phyloP scores from a whole-genome alignment of 2,888 invertebrate species.

The Philhelius pedissequus region DNA sequence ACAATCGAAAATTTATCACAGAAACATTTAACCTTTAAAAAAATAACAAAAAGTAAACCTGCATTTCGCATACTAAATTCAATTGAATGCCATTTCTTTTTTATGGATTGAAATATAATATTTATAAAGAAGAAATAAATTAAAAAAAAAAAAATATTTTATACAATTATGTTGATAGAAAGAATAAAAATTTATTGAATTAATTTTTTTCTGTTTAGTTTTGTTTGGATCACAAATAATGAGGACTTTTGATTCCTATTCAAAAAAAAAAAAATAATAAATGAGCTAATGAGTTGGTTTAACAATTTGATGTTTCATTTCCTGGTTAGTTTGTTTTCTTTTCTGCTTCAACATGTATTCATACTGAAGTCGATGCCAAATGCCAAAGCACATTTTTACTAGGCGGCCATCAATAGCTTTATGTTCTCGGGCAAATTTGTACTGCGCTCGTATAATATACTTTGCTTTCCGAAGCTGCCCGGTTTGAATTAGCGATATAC shows the following conservation, averaged over 20 bases:
- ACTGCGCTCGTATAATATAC: conserved; percentile 82
- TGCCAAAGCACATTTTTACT: conserved; percentile 90
- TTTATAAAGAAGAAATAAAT: conserved; percentile 11
- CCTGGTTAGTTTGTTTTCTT: not conserved
- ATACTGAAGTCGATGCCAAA: conserved; percentile 88
- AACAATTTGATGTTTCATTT: not conserved
- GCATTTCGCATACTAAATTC: conserved; percentile 66
- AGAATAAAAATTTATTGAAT: conserved; percentile 61
- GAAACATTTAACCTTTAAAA: conserved; percentile 60
- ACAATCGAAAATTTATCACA: not conserved
- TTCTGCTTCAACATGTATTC: conserved; percentile 71
- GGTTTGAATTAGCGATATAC: conserved; percentile 92
- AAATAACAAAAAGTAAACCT: conserved; percentile 9
- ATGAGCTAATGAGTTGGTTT: not conserved
- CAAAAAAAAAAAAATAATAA: too few relatives aligned
- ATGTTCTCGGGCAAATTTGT: conserved; percentile 77
- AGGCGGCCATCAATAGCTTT: conserved; percentile 82
- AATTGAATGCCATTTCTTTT: conserved; percentile 65
- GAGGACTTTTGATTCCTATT: too few relatives aligned
- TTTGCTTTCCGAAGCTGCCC: conserved; percentile 84
- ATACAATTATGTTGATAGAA: conserved; percentile 63
- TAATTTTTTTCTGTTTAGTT: not conserved
- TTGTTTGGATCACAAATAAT: conserved; percentile 26
- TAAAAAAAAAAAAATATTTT: conserved; percentile 53
- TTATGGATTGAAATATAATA: conserved; percentile 56